These are phyloP conservation scores for Pseudomyrmex flavicornis DNA, from an alignment of 1,140 invertebrate genomes.

Conservation along the genomic window DNA sequence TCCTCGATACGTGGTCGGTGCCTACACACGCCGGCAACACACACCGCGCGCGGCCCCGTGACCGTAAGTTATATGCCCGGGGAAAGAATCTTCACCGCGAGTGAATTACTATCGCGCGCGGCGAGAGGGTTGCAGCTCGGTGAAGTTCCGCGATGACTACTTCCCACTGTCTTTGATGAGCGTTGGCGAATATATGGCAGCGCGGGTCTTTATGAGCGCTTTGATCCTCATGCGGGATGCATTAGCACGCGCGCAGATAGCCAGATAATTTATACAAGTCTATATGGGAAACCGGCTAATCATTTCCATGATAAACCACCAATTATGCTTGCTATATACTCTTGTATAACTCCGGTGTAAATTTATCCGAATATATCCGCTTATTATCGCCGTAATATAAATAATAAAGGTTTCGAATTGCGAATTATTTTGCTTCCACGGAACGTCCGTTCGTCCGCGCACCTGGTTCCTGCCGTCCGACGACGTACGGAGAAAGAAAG, in stretches of 20 bases:
- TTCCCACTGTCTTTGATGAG: conserved; percentile 56
- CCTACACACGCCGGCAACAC: conserved; percentile 66
- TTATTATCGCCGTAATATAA: conserved; percentile 33
- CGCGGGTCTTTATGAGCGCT: conserved; percentile 34
- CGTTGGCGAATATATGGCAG: conserved; percentile 43
- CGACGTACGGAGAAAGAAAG: conserved; percentile 16
- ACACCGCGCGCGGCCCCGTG: conserved; percentile 42
- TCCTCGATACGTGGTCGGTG: conserved; percentile 71
- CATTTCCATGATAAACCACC: conserved; percentile 47
- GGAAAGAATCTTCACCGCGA: conserved; percentile 22
- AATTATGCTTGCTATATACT: conserved; percentile 2
- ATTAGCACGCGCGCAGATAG: conserved; percentile 51
- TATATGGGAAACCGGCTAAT: conserved; percentile 47
- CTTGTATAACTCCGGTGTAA: conserved; percentile 18
- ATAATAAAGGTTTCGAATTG: conserved; percentile 7
- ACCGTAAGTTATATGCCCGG: conserved; percentile 37
- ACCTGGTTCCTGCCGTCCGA: not conserved
- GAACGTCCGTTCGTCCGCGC: conserved; percentile 11
- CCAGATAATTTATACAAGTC: conserved; percentile 47
- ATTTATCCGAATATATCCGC: conserved; percentile 20
- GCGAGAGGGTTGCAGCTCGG: conserved; percentile 30
- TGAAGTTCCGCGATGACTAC: conserved; percentile 37
- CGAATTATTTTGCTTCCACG: conserved; percentile 16
- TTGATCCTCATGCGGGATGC: conserved; percentile 52
- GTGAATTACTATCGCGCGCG: conserved; percentile 47